Conservation (phyloP, 2,113 vertebrate species). For the Acrocephalus kingi region DNA sequence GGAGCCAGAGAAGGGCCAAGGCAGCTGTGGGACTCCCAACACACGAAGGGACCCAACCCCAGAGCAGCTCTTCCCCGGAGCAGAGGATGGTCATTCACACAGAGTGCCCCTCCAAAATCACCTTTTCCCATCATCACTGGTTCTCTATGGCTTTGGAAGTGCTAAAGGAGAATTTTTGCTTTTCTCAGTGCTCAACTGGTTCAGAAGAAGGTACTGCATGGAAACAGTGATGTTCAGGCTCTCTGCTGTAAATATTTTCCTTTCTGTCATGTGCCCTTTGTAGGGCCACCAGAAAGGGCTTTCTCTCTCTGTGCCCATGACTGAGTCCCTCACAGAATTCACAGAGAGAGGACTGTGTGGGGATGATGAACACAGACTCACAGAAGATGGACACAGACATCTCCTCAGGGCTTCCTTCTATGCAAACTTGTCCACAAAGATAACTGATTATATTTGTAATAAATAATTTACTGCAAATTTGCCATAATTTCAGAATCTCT, state of each 20-base stretch:
- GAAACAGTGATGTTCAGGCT: not conserved
- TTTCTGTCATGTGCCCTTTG: not conserved
- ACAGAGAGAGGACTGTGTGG: not conserved
- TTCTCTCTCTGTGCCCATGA: not conserved
- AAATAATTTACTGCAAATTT: not conserved
- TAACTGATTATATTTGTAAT: not conserved
- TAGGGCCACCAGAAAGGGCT: not conserved
- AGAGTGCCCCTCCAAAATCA: not conserved
- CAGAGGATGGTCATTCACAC: not conserved
- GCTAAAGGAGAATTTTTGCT: not conserved
- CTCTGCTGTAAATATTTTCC: not conserved
- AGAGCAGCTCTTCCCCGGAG: not conserved
- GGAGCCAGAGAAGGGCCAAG: not conserved
- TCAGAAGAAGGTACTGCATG: not conserved
- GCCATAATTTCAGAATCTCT: not conserved
- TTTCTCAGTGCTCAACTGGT: not conserved
- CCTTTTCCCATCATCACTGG: not conserved
- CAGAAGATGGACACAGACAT: not conserved
- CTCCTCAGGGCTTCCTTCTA: not conserved
- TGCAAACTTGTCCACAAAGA: not conserved
- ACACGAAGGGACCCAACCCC: accelerated
- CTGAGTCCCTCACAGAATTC: too few species aligned
- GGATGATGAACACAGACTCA: not conserved
- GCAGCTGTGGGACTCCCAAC: not conserved
- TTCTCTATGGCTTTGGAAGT: not conserved